Conservation (phyloP, 1,140 invertebrate species). For the Hestina assimilis region DNA sequence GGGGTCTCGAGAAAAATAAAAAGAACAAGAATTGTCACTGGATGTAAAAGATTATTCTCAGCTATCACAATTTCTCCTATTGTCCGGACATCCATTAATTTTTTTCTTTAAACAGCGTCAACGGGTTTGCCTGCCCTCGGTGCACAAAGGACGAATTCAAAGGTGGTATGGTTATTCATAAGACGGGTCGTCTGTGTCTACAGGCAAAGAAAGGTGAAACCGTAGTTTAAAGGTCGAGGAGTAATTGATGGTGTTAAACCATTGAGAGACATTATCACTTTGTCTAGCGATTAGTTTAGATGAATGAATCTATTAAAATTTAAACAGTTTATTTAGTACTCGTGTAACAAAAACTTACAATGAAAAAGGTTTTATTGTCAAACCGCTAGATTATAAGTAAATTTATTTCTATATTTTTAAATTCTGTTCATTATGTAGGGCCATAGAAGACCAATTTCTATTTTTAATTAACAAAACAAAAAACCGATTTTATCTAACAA, state of each 20-base stretch:
- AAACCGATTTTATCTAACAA: too few species aligned
- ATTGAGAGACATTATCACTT: constrained; percentile 24
- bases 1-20: constrained; percentile 52
- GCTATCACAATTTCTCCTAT: constrained; percentile 75
- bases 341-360: too few species aligned
- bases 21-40: constrained; percentile 56
- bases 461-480: too few species aligned
- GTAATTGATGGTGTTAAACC: constrained; percentile 40
- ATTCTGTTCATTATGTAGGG: too few species aligned
- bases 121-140: constrained; percentile 61
- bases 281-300: constrained; percentile 26
- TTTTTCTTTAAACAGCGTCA: constrained; percentile 57
- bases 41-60: constrained; percentile 70
- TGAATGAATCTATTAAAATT: constrained; percentile 20
- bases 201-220: constrained; percentile 44
- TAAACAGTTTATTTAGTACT: constrained; percentile 8
- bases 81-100: constrained; percentile 69
- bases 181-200: constrained; percentile 48
- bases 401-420: too few species aligned
- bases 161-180: constrained; percentile 52
- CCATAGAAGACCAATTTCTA: too few species aligned
- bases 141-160: constrained; percentile 65
- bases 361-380: too few species aligned
- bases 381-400: too few species aligned
- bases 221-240: constrained; percentile 43